phyloP scores from a whole-genome alignment of 2,888 invertebrate species.

The Xestia xanthographa region DNA sequence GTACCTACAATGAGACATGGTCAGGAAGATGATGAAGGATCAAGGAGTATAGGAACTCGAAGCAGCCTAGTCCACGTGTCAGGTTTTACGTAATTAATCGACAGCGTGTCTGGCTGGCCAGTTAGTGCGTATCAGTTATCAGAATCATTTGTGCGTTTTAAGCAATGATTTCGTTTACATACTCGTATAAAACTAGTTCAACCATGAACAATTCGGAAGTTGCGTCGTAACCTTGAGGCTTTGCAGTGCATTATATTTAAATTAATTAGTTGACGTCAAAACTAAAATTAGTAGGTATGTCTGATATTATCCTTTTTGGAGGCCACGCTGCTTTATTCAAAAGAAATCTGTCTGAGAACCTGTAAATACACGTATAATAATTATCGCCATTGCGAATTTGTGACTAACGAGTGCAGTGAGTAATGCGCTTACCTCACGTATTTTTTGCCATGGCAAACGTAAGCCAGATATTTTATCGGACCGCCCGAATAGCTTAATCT shows the following conservation, averaged over 20 bases:
- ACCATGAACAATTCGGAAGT: conserved; percentile 36
- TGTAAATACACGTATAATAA: conserved; percentile 15
- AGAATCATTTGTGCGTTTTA: conserved; percentile 7
- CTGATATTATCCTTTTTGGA: conserved; percentile 4
- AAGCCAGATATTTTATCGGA: conserved; percentile 46
- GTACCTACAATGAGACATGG: neutral
- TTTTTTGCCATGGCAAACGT: conserved; percentile 44
- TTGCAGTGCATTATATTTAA: conserved; percentile 22
- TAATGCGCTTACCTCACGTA: conserved; percentile 73
- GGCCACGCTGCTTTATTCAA: conserved; percentile 20
- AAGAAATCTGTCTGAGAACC: conserved; percentile 12
- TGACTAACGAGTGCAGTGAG: conserved; percentile 69
- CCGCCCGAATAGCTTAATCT: neutral
- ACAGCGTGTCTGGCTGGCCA: conserved; percentile 6
- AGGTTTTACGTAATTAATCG: conserved; percentile 10
- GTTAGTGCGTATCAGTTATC: conserved; percentile 19
- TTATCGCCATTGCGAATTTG: conserved; percentile 27
- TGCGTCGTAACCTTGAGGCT: conserved; percentile 29
- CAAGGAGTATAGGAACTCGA: neutral
- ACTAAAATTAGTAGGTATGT: neutral
- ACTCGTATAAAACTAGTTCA: conserved; percentile 41
- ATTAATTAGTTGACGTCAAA: neutral
- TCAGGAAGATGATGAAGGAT: neutral
- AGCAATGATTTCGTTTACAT: conserved; percentile 33
- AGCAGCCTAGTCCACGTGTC: neutral